Evolutionary conservation across 2,888 invertebrate genomes (phyloP).

Genomic region (Sympetrum striolatum): DNA sequence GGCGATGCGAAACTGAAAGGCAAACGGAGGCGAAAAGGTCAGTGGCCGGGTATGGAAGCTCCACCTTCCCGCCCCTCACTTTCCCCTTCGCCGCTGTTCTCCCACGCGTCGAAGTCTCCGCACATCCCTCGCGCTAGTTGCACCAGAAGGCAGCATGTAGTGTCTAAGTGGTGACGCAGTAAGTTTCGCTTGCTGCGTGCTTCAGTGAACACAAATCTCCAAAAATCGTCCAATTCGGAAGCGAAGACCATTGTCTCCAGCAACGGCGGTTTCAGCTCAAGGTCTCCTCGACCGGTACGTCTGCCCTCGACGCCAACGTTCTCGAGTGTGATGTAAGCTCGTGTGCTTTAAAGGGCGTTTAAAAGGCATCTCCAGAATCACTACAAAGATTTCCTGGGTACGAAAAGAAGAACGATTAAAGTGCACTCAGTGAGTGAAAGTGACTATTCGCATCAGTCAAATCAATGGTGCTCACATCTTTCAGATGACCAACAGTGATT

Average conservation of each 20-base stretch:
- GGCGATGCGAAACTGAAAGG: too few relatives aligned
- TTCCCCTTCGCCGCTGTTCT: neutral
- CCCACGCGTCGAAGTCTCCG: slow-evolving; percentile 16
- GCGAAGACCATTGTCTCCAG: neutral
- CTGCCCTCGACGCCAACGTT: neutral
- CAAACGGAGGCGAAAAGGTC: too few relatives aligned
- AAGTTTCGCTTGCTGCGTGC: neutral
- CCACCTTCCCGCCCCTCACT: neutral
- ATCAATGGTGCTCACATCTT: too few relatives aligned
- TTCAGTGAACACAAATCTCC: neutral
- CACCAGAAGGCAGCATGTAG: neutral
- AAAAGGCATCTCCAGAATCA: too few relatives aligned
- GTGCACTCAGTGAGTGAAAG: too few relatives aligned
- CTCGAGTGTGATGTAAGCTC: too few relatives aligned
- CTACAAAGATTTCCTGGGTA: too few relatives aligned
- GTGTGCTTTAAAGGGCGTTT: too few relatives aligned
- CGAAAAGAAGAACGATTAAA: too few relatives aligned
- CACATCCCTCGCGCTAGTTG: neutral
- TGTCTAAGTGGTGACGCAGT: neutral
- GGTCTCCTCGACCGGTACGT: neutral
- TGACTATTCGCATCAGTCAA: too few relatives aligned
- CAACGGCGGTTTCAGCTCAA: neutral
- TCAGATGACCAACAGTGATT: too few relatives aligned
- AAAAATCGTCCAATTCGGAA: neutral
- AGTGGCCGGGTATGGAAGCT: neutral